Conservation (phyloP, 2,797 vertebrate species). For the Sarcoramphus papa region DNA sequence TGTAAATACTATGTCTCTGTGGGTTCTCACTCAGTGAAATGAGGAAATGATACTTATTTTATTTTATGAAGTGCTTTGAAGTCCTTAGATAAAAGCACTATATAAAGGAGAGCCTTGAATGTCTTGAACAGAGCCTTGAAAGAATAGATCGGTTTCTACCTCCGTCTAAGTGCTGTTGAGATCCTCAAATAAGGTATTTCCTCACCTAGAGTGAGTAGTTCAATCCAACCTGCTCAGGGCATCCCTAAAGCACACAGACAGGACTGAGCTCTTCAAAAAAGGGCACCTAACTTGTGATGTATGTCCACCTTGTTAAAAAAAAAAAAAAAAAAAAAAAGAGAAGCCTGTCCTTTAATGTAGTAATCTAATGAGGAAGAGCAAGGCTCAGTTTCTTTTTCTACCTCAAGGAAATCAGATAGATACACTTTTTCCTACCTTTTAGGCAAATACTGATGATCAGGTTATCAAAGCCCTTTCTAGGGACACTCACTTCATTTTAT, state of each 20-base stretch:
- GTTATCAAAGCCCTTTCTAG: slow-evolving; percentile 46
- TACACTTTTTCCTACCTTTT: slow-evolving; percentile 12
- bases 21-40: background rate
- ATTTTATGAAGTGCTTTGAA: slow-evolving; percentile 23
- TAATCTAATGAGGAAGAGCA: background rate
- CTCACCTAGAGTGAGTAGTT: background rate
- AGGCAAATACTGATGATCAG: slow-evolving; percentile 8
- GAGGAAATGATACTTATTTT: background rate
- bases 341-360: background rate
- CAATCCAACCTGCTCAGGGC: background rate
- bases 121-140: background rate
- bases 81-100: background rate
- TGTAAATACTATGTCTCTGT: background rate
- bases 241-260: background rate
- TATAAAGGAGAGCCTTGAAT: background rate
- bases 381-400: background rate
- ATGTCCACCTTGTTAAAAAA: background rate
- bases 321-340: background rate
- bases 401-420: slow-evolving; percentile 32
- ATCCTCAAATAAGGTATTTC: background rate
- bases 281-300: background rate
- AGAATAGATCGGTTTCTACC: background rate
- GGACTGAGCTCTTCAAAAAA: background rate
- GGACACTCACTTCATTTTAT: slow-evolving; percentile 38
- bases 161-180: background rate